Conservation (phyloP, 2,888 invertebrate genomes). For the Steinernema hermaphroditum region DNA sequence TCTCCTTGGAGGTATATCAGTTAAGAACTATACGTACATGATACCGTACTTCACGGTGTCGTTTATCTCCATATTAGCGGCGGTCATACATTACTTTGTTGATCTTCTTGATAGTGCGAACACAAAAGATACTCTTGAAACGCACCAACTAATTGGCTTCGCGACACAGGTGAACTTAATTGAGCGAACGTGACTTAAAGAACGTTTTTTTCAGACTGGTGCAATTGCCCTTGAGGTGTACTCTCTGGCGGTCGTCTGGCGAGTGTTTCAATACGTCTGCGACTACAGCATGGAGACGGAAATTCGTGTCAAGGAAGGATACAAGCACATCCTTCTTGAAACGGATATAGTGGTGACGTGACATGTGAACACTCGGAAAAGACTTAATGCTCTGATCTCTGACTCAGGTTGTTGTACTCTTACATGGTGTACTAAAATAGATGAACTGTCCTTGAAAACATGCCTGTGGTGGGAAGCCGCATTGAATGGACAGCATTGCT, state of each 20-base stretch:
- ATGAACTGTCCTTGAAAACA: too few relatives aligned
- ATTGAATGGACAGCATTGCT: too few relatives aligned
- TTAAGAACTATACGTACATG: conserved; percentile 41
- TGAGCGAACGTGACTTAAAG: not conserved
- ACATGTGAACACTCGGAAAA: not conserved
- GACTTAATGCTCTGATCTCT: not conserved
- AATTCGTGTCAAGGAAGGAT: not conserved
- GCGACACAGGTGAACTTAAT: not conserved
- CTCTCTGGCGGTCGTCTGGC: conserved; percentile 47
- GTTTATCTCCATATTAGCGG: conserved; percentile 44
- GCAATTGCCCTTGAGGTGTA: conserved; percentile 48
- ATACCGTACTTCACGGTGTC: conserved; percentile 51
- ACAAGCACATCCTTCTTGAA: conserved; percentile 4
- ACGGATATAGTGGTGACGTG: conserved; percentile 2
- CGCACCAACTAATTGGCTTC: conserved; percentile 25
- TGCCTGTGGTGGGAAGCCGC: too few relatives aligned
- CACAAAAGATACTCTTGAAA: conserved; percentile 42
- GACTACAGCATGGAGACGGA: conserved; percentile 11
- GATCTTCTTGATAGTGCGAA: conserved; percentile 52
- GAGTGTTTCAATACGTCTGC: conserved; percentile 40
- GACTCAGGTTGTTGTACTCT: not conserved
- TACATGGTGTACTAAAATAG: not conserved
- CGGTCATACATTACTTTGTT: conserved; percentile 49
- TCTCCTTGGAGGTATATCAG: not conserved
- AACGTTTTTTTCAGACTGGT: conserved; percentile 39